Evolutionary conservation across 2,888 invertebrate genomes (phyloP).

Genomic region (Troilus luridus): DNA sequence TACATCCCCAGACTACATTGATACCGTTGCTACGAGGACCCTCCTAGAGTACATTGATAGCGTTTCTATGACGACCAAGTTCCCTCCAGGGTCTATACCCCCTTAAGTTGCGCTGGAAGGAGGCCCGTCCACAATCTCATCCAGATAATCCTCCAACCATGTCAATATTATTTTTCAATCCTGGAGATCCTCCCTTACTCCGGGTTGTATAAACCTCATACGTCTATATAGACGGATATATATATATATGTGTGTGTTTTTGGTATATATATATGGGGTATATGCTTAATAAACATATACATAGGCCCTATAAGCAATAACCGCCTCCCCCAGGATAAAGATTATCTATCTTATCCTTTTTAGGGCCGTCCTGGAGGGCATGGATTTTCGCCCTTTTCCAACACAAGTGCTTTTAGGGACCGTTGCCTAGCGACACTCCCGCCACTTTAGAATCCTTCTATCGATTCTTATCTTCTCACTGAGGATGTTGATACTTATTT

Average conservation of each 20-base stretch:
- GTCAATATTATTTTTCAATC: constrained; percentile 61
- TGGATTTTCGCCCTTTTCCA: constrained; percentile 39
- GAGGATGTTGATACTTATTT: background rate
- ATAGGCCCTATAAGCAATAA: constrained; percentile 20
- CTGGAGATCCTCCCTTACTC: constrained; percentile 18
- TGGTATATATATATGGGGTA: background rate
- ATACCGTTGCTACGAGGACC: no score
- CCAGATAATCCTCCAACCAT: constrained; percentile 48
- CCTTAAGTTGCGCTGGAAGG: constrained; percentile 36
- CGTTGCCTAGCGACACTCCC: constrained; percentile 36
- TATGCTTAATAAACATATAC: constrained; percentile 42
- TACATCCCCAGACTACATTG: no score
- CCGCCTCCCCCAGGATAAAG: background rate
- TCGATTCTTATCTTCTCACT: background rate
- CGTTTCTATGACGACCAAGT: background rate
- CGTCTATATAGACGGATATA: constrained; percentile 24
- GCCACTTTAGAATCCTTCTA: background rate
- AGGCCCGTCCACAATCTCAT: constrained; percentile 32
- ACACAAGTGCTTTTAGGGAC: constrained; percentile 47
- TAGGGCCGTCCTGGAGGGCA: background rate
- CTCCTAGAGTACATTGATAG: background rate
- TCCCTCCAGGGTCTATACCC: background rate
- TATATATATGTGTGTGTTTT: background rate
- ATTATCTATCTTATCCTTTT: constrained; percentile 42
- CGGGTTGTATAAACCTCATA: constrained; percentile 5